Evolutionary conservation across 2,888 invertebrate species (phyloP), one percentile per base, ranked within the genome.

Genomic region (Napeogenes sylphis): DNA sequence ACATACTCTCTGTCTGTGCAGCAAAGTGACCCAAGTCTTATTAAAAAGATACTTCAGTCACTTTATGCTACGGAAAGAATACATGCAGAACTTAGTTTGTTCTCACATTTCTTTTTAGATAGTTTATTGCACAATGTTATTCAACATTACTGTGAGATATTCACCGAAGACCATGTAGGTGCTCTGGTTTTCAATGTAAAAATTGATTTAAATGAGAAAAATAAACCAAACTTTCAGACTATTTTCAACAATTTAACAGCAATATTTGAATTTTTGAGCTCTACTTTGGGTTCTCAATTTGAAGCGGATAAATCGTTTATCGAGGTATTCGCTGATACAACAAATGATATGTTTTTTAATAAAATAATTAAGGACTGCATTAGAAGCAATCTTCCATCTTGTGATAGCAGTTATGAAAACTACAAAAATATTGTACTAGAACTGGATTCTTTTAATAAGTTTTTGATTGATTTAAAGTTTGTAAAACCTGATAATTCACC

Each of bases 281-380:
- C 87, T 12, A 88, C 88, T 0, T 72, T 91, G 2, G 90, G 89
- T 0, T 80, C 82, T 0, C 83, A 84, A 53, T 84, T 91, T 73
- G 84, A 88, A 58, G 76, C 78, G 59, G 83, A 84, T 21, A 76
- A 80, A 62, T 82, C 83, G 33, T 90, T 91, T 47, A 84, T 90
- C 45, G 82, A 84, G 72, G 78, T 88, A 0, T 86, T 91, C 65
- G 83, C 87, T 0, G 84, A 88, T 47, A 83, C 81, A 1, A 82
- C 86, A 2, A 73, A 80, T 38, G 76, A 84, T 0, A 86, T 84
- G 61, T 91, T 91, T 70, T 91, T 90, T 30, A 79, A 78, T 57
- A 88, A 84, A 76, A 82, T 91, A 6, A 87, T 90, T 67, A 85
- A 89, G 59, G 86, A 90, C 47, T 91, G 90, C 61, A 85, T 91